These are phyloP conservation scores for Yoshiicerus persimilis DNA, from an alignment of 1,140 invertebrate genomes.

Conservation along the genomic window DNA sequence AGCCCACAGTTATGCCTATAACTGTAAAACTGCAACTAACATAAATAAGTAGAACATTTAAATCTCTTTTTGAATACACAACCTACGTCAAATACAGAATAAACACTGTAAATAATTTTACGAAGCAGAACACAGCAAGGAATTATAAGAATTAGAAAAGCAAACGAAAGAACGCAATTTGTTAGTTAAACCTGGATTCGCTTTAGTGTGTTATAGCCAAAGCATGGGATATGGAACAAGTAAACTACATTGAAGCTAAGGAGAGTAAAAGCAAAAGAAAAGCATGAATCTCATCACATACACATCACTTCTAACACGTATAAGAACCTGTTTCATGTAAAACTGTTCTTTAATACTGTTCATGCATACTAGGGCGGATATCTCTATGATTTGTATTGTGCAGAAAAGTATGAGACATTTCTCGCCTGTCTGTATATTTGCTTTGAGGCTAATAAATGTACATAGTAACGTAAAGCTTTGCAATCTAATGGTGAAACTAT, in stretches of 20 bases:
- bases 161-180: background rate
- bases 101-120: conserved; percentile 6
- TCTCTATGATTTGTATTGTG: background rate
- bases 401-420: background rate
- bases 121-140: background rate
- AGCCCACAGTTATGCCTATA: too few relatives aligned
- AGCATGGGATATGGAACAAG: background rate
- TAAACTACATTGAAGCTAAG: too few relatives aligned
- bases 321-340: too few relatives aligned
- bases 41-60: background rate
- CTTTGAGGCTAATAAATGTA: background rate
- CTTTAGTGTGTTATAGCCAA: too few relatives aligned
- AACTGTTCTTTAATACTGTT: too few relatives aligned
- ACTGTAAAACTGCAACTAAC: background rate
- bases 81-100: conserved; percentile 2
- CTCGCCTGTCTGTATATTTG: background rate
- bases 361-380: too few relatives aligned
- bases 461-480: background rate
- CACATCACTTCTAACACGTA: too few relatives aligned
- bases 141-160: background rate
- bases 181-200: background rate
- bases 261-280: too few relatives aligned
- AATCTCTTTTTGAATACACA: background rate
- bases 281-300: too few relatives aligned
- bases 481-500: background rate